A percentile compares a stretch with the other conserved stretches of the same genome.
Conservation (phyloP, 2,113 vertebrate species). For the Sarotherodon lohbergeri region DNA sequence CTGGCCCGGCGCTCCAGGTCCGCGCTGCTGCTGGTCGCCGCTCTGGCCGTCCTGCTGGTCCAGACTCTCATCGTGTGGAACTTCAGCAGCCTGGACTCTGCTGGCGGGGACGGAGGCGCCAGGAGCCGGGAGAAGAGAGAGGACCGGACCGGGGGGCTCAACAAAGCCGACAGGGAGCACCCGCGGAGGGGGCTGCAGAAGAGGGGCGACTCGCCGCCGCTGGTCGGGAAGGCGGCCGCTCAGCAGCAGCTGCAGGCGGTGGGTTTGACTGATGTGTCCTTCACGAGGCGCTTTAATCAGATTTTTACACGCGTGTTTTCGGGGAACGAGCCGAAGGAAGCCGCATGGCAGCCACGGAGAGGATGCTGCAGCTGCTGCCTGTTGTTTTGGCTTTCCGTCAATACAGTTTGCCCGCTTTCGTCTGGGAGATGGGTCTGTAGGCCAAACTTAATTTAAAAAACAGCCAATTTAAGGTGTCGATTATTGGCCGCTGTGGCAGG, state of each 20-base stretch:
- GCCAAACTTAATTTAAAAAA: not conserved
- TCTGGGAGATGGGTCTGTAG: not conserved
- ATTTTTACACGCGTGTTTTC: not conserved
- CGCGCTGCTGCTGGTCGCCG: slow-evolving; percentile 82
- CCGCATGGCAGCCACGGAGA: not conserved
- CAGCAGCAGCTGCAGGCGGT: slow-evolving; percentile 70
- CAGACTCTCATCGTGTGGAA: slow-evolving; percentile 96
- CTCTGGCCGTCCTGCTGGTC: slow-evolving; percentile 85
- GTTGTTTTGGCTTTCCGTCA: slow-evolving; percentile 11
- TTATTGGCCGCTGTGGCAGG: not conserved
- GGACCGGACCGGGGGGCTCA: slow-evolving; percentile 58
- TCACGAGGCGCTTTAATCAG: not conserved
- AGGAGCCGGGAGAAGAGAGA: slow-evolving; percentile 72
- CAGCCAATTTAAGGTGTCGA: not conserved
- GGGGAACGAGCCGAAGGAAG: not conserved
- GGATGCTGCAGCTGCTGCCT: slow-evolving; percentile 34
- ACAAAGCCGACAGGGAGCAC: slow-evolving; percentile 63
- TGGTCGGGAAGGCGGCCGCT: slow-evolving; percentile 63
- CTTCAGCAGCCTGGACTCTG: slow-evolving; percentile 89
- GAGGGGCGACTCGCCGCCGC: slow-evolving; percentile 61
- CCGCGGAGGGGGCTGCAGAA: slow-evolving; percentile 53
- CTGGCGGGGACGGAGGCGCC: slow-evolving; percentile 69
- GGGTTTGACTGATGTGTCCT: not conserved
- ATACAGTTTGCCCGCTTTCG: not conserved
- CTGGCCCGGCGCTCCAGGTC: slow-evolving; percentile 86